Conservation (phyloP, 2,113 vertebrate species). For the Nesoenas mayeri region DNA sequence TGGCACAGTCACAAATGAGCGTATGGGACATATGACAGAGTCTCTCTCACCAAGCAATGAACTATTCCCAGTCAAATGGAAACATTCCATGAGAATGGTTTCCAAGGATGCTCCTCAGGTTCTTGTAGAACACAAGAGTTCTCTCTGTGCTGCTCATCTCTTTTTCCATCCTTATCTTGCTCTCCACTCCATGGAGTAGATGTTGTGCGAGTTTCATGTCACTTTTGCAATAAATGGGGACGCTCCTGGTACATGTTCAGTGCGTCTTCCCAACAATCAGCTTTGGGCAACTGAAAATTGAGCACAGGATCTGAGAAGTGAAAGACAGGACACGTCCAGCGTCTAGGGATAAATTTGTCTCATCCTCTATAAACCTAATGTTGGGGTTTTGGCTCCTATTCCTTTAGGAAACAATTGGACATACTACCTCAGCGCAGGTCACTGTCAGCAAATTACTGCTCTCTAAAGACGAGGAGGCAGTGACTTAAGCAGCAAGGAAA, state of each 20-base stretch:
- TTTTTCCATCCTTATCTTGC: neutral
- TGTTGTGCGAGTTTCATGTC: neutral
- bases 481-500: neutral
- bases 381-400: neutral
- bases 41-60: neutral
- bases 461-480: neutral
- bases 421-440: neutral
- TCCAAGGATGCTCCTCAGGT: neutral
- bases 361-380: neutral
- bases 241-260: rapidly evolving
- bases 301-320: neutral
- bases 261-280: neutral
- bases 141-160: neutral
- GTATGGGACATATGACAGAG: neutral
- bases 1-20: neutral
- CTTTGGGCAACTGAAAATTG: neutral
- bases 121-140: neutral
- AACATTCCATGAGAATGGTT: no score
- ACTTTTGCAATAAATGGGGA: neutral
- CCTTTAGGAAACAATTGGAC: neutral
- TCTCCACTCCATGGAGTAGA: neutral
- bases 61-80: no score
- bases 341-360: neutral
- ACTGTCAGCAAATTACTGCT: neutral
- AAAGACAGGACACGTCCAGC: neutral